Percentiles rank a stretch among this genome's conserved stretches.
Evolutionary conservation across 2,113 vertebrate species (phyloP).

Genomic region (Sphyrna mokarran): DNA sequence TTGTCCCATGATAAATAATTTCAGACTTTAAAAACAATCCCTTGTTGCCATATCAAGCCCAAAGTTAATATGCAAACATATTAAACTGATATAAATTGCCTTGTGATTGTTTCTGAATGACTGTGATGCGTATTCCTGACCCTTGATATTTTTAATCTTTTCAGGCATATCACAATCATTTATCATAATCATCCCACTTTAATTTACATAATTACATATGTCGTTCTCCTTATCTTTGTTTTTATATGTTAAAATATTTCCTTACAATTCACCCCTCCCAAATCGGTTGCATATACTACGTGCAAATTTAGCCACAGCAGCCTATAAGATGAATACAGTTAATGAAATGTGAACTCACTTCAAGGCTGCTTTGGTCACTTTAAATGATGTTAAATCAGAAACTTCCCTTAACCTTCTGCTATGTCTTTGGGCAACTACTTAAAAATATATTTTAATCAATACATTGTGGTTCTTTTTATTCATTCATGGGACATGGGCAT

Average conservation of each 20-base stretch:
- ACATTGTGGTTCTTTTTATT: too few relatives aligned
- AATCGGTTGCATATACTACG: background rate
- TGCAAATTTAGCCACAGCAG: background rate
- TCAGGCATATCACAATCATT: background rate
- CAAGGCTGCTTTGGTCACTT: background rate
- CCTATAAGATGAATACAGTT: background rate
- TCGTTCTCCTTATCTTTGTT: background rate
- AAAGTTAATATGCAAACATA: background rate
- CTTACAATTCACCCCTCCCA: background rate
- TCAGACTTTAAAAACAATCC: background rate
- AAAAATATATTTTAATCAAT: background rate
- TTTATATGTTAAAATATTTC: background rate
- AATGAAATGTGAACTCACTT: background rate
- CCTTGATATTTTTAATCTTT: background rate
- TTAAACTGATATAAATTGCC: background rate
- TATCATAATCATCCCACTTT: background rate
- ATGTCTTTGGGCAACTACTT: background rate
- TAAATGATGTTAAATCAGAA: background rate
- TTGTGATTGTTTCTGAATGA: background rate
- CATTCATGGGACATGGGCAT: too few relatives aligned
- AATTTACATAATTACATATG: background rate
- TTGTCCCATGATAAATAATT: background rate
- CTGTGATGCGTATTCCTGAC: background rate
- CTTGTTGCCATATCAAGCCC: background rate
- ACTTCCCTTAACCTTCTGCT: background rate